These are phyloP conservation scores for Damaliscus lunatus DNA, from an alignment of 2,113 vertebrate species.

Conservation along the genomic window DNA sequence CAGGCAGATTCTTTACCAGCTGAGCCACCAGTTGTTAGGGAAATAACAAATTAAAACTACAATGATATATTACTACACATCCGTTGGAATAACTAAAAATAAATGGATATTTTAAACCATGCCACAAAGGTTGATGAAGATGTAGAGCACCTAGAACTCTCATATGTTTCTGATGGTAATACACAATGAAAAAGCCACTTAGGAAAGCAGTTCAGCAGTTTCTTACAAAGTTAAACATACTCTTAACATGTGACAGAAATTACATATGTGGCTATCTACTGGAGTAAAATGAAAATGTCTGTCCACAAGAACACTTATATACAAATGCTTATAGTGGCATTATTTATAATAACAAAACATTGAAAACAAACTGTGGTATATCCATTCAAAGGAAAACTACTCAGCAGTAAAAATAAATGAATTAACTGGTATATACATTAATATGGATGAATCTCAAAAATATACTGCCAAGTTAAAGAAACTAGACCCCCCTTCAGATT, in stretches of 20 bases:
- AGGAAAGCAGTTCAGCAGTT: neutral
- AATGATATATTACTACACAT: neutral
- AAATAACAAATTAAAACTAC: neutral
- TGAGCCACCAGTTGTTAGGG: neutral
- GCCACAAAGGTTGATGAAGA: neutral
- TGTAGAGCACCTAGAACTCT: neutral
- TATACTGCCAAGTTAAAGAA: slow-evolving; percentile 15
- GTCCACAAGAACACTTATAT: neutral
- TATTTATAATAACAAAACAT: neutral
- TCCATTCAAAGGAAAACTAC: neutral
- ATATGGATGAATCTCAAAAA: neutral
- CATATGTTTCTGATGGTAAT: neutral
- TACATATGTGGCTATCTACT: neutral
- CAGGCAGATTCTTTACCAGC: neutral
- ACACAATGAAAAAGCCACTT: neutral
- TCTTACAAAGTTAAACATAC: neutral
- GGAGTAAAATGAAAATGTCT: slow-evolving; percentile 10
- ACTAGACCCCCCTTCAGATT: neutral
- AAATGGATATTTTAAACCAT: neutral
- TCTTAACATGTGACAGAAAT: neutral
- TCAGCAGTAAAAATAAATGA: neutral
- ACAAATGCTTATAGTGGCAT: neutral
- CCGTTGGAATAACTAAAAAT: neutral
- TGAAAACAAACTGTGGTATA: slow-evolving; percentile 9
- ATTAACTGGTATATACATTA: neutral